These are phyloP conservation scores for Amaurobius ferox DNA, from an alignment of 2,888 invertebrate genomes.

Conservation along the genomic window DNA sequence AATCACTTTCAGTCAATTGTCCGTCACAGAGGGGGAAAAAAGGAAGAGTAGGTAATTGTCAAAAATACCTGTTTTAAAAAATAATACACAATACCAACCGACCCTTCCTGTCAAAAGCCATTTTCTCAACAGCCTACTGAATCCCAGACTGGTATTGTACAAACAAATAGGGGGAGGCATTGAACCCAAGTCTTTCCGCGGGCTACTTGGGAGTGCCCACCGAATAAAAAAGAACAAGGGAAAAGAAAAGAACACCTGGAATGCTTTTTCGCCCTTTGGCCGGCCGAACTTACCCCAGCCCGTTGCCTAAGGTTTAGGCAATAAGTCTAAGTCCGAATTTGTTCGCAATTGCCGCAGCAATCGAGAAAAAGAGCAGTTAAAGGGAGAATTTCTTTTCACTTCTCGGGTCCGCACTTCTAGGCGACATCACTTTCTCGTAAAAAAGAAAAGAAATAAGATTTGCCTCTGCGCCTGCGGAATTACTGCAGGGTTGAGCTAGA, in stretches of 20 bases:
- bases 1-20: too few relatives aligned
- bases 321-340: constrained; percentile 39
- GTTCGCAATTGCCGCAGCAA: constrained; percentile 47
- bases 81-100: neutral
- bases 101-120: neutral
- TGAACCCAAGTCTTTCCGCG: constrained; percentile 6
- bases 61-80: neutral
- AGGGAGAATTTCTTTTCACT: constrained; percentile 52
- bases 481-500: neutral
- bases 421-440: constrained; percentile 55
- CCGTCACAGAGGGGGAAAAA: too few relatives aligned
- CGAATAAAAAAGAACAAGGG: neutral
- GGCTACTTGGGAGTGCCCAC: neutral
- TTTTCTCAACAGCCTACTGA: neutral
- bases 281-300: constrained; percentile 8
- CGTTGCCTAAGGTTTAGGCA: constrained; percentile 34
- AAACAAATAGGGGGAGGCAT: neutral
- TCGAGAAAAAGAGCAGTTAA: constrained; percentile 51
- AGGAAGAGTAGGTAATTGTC: neutral
- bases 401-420: constrained; percentile 16
- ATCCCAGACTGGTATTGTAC: neutral
- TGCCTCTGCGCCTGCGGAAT: constrained; percentile 21
- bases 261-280: constrained; percentile 19
- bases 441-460: constrained; percentile 41
- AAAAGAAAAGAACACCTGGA: constrained; percentile 27